Evolutionary conservation across 30 jellyfish, hydroid and myxozoan species (phyloP).

Genomic region (Clytia hemisphaerica): DNA sequence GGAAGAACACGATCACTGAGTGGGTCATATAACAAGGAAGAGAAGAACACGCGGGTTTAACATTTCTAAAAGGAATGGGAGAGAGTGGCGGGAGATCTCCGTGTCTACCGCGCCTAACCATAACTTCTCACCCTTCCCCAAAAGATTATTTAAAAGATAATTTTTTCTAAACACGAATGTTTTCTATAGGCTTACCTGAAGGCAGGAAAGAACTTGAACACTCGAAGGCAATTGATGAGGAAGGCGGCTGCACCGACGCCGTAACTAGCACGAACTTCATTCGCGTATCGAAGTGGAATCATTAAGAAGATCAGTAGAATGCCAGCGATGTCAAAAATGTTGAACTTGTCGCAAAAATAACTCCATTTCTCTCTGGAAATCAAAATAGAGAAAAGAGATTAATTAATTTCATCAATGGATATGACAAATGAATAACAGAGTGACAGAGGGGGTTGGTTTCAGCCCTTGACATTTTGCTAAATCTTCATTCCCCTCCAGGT

Average conservation of each 20-base stretch:
- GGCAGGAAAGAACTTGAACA: conserved; percentile 71
- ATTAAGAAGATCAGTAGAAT: conserved; percentile 26
- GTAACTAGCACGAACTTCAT: conserved; percentile 35
- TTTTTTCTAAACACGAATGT: too few relatives aligned
- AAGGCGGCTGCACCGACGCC: conserved; percentile 52
- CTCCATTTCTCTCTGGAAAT: conserved; percentile 35
- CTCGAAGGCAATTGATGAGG: conserved; percentile 50
- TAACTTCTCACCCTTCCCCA: too few relatives aligned
- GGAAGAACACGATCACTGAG: too few relatives aligned
- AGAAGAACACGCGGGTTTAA: too few relatives aligned
- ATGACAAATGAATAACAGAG: background rate
- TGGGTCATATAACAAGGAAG: too few relatives aligned
- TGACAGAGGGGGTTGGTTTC: background rate
- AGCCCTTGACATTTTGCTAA: too few relatives aligned
- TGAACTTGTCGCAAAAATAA: conserved; percentile 39
- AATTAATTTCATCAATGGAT: background rate
- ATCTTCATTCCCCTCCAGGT: background rate
- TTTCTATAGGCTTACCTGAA: conserved; percentile 65
- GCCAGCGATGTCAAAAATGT: conserved; percentile 55
- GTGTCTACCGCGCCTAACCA: too few relatives aligned
- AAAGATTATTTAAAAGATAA: too few relatives aligned
- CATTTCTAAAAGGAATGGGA: too few relatives aligned
- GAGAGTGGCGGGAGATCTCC: too few relatives aligned
- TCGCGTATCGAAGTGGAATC: conserved; percentile 49
- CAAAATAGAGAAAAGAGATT: background rate